A percentile compares a stretch with the other conserved stretches of the same genome.
phyloP scores from a whole-genome alignment of 53 echinoderm and acorn worm species.

The Apostichopus leukothele region DNA sequence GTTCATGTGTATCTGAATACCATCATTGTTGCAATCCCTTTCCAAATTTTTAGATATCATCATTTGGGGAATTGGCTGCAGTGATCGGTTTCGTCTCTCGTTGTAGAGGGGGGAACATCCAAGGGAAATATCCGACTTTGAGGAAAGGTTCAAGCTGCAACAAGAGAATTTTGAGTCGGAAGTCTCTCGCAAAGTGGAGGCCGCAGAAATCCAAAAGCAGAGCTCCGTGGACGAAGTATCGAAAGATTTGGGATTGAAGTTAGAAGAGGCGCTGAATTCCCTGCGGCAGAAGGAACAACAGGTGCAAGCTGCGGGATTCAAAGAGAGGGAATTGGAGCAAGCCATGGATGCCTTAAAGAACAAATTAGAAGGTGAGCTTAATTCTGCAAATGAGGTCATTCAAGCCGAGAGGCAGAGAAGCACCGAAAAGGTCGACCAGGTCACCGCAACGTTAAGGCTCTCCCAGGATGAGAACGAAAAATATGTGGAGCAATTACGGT shows the following conservation, averaged over 20 bases:
- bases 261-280: conserved; percentile 73
- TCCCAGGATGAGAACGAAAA: conserved; percentile 66
- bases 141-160: conserved; percentile 87
- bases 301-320: conserved; percentile 77
- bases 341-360: conserved; percentile 77
- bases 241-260: conserved; percentile 73
- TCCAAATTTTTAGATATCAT: no score
- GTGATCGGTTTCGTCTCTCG: no score
- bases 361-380: conserved; percentile 81
- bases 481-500: conserved; percentile 74
- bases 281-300: conserved; percentile 75
- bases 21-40: no score
- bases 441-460: conserved; percentile 59
- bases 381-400: conserved; percentile 70
- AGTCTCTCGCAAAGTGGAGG: conserved; percentile 70
- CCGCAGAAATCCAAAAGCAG: conserved; percentile 91
- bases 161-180: conserved; percentile 89
- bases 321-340: conserved; percentile 82
- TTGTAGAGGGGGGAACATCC: no score
- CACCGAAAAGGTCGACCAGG: conserved; percentile 63
- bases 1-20: no score
- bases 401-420: conserved; percentile 69
- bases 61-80: no score
- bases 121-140: conserved; percentile 55
- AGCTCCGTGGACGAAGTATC: conserved; percentile 83